phyloP scores from a whole-genome alignment of 2,113 vertebrate genomes.

The Procavia capensis region DNA sequence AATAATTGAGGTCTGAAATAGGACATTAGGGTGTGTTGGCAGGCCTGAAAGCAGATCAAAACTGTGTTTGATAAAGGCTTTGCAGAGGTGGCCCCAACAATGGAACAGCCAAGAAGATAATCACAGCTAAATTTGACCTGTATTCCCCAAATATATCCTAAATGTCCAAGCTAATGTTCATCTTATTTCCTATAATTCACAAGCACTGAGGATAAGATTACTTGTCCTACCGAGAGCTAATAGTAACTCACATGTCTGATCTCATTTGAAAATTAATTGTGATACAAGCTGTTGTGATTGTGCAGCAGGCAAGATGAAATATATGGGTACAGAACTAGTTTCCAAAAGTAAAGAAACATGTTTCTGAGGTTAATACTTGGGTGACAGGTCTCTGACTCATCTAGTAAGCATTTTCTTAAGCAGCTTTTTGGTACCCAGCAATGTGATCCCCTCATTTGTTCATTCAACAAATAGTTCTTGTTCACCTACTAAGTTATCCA shows the following conservation, averaged over 20 bases:
- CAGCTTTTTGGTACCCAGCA: not conserved
- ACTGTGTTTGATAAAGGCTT: not conserved
- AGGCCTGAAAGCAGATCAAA: slow-evolving; percentile 64
- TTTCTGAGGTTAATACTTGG: not conserved
- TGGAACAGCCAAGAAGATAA: not conserved
- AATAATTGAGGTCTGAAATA: slow-evolving; percentile 58
- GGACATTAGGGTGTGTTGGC: slow-evolving; percentile 7
- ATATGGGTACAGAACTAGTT: slow-evolving; percentile 34
- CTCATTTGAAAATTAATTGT: slow-evolving; percentile 78
- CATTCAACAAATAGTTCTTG: not conserved
- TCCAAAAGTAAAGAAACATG: slow-evolving; percentile 61
- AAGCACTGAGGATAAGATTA: slow-evolving; percentile 33
- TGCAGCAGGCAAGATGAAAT: slow-evolving; percentile 44
- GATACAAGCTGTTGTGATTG: slow-evolving; percentile 38
- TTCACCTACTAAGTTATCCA: not conserved
- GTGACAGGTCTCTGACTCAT: not conserved
- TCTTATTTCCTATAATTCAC: slow-evolving; percentile 30
- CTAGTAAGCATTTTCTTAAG: not conserved
- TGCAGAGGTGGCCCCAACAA: not conserved
- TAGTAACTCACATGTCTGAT: slow-evolving; percentile 60
- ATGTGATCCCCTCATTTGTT: not conserved
- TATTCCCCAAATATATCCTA: not conserved
- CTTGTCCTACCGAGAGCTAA: slow-evolving; percentile 51
- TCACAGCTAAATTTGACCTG: not conserved
- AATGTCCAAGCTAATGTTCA: not conserved